Evolutionary conservation across 2,797 vertebrate genomes (phyloP).

Genomic region (Notolepis coatsorum): DNA sequence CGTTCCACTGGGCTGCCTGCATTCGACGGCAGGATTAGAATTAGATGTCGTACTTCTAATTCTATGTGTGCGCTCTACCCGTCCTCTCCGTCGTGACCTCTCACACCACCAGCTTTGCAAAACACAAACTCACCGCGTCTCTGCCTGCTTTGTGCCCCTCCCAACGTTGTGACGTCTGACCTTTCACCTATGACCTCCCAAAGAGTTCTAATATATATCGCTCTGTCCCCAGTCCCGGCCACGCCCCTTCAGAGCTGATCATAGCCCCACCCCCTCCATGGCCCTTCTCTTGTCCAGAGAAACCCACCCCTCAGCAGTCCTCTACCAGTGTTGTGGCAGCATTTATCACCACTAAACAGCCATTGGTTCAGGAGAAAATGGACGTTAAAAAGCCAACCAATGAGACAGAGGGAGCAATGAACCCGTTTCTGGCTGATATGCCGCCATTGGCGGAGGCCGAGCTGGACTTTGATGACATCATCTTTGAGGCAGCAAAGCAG

Average conservation of each 20-base stretch:
- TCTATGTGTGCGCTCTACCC: not conserved
- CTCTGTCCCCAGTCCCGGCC: conserved; percentile 76
- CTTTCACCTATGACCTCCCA: conserved; percentile 55
- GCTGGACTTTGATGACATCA: conserved; percentile 58
- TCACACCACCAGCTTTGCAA: conserved; percentile 27
- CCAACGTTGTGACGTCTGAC: conserved; percentile 2
- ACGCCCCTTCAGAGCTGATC: conserved; percentile 64
- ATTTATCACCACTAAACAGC: conserved; percentile 70
- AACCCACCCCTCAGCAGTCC: conserved; percentile 45
- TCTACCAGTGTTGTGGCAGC: conserved; percentile 57
- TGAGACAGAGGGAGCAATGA: conserved; percentile 18
- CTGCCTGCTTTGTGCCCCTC: conserved; percentile 7
- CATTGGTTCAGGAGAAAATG: conserved; percentile 51
- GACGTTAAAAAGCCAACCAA: conserved; percentile 51
- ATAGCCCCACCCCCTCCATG: conserved; percentile 79
- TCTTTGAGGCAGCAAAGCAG: conserved; percentile 50
- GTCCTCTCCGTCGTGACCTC: conserved; percentile 9
- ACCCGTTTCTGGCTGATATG: conserved; percentile 26
- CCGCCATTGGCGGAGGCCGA: conserved; percentile 61
- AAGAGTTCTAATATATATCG: too few relatives aligned
- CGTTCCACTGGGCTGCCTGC: conserved; percentile 16
- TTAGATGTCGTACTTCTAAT: not conserved
- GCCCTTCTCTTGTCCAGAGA: conserved; percentile 74
- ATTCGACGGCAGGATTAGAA: not conserved
- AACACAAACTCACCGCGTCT: not conserved